These are phyloP conservation scores for Panthera leo DNA, from an alignment of 2,113 vertebrate species.

Conservation along the genomic window DNA sequence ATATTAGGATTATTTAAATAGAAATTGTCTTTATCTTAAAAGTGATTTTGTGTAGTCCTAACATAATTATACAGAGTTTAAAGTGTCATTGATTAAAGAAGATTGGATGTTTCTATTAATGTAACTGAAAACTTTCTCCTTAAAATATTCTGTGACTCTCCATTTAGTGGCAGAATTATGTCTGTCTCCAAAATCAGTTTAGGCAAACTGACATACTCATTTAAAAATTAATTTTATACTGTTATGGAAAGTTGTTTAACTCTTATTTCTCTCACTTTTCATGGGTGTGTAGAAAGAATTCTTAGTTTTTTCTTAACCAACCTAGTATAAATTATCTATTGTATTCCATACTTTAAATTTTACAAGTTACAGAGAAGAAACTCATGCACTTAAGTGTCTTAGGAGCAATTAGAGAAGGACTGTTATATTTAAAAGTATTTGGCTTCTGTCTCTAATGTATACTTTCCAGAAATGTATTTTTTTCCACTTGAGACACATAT, in stretches of 20 bases:
- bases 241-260: neutral
- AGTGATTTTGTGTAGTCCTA: neutral
- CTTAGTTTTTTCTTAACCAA: neutral
- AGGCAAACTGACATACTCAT: neutral
- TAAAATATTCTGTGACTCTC: constrained; percentile 6
- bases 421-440: neutral
- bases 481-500: neutral
- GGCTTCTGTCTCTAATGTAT: neutral
- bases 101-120: neutral
- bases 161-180: neutral
- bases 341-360: neutral
- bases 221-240: constrained; percentile 5
- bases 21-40: neutral
- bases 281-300: neutral
- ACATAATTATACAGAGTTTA: neutral
- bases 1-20: neutral
- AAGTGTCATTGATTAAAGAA: neutral
- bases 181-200: neutral
- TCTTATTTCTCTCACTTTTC: neutral
- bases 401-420: neutral
- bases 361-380: neutral
- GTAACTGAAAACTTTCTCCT: neutral
- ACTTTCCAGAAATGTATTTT: neutral
- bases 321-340: neutral
- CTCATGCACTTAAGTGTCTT: neutral